Evolutionary conservation across 2,797 vertebrate genomes (phyloP).

Genomic region (Pseudomugil tenellus): DNA sequence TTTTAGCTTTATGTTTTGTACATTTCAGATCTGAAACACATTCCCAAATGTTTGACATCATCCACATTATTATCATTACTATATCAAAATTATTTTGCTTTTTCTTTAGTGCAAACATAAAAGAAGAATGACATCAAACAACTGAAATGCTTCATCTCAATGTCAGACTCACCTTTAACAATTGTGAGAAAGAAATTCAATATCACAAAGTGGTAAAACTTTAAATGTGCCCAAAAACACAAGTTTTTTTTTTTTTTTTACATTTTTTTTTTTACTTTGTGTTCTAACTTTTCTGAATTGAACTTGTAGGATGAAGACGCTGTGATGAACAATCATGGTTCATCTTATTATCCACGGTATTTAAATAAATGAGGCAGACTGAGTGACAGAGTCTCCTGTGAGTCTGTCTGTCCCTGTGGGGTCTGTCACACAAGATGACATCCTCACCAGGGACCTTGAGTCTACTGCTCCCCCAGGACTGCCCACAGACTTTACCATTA

Average conservation of each 20-base stretch:
- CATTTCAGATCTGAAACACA: no score
- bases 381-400: slow-evolving; percentile 61
- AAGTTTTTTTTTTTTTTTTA: no score
- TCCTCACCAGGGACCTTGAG: slow-evolving; percentile 75
- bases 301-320: slow-evolving; percentile 28
- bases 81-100: no score
- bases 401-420: slow-evolving; percentile 67
- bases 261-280: background rate
- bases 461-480: slow-evolving; percentile 68
- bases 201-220: background rate
- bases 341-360: slow-evolving; percentile 61
- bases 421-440: slow-evolving; percentile 74
- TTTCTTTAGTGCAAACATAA: no score
- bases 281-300: background rate
- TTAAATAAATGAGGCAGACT: slow-evolving; percentile 71
- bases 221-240: background rate
- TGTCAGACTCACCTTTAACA: background rate
- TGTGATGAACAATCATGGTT: slow-evolving; percentile 39
- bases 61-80: no score
- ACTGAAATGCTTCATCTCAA: background rate
- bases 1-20: background rate
- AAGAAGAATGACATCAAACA: background rate
- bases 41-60: no score
- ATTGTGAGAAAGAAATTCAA: background rate
- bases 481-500: slow-evolving; percentile 66